These are phyloP conservation scores for Cydia amplana DNA, from an alignment of 1,140 invertebrate genomes.

Conservation along the genomic window DNA sequence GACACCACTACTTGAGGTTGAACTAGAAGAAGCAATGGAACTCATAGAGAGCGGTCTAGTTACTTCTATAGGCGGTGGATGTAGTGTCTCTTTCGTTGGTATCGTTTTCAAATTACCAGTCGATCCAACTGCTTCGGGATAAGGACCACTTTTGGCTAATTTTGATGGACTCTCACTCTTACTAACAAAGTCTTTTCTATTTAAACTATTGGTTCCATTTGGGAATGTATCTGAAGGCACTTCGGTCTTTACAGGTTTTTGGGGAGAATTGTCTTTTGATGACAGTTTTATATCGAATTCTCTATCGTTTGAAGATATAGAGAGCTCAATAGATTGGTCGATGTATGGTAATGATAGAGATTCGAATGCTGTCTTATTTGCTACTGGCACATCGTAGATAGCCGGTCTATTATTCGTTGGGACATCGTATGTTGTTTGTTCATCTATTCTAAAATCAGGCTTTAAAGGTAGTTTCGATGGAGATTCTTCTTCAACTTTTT, in stretches of 20 bases:
- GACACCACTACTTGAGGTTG: constrained; percentile 83
- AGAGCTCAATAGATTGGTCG: constrained; percentile 72
- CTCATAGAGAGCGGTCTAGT: constrained; percentile 88
- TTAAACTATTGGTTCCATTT: constrained; percentile 67
- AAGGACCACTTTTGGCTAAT: constrained; percentile 60
- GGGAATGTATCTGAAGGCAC: constrained; percentile 60
- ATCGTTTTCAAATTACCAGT: constrained; percentile 67
- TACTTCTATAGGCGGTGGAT: constrained; percentile 64
- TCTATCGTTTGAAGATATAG: constrained; percentile 72
- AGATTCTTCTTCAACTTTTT: constrained; percentile 52
- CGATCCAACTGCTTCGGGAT: constrained; percentile 66
- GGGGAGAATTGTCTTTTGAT: constrained; percentile 63
- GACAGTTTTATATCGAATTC: constrained; percentile 73
- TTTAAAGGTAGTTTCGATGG: constrained; percentile 50
- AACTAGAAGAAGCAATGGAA: constrained; percentile 89
- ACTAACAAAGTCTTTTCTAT: constrained; percentile 61
- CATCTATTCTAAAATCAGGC: constrained; percentile 65
- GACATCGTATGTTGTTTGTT: constrained; percentile 69
- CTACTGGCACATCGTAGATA: constrained; percentile 72
- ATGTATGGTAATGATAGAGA: constrained; percentile 71
- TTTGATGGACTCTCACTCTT: constrained; percentile 54
- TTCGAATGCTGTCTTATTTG: constrained; percentile 69
- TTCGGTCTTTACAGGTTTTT: constrained; percentile 56
- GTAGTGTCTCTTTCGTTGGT: constrained; percentile 58
- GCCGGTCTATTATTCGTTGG: constrained; percentile 61